A percentile compares a stretch with the other conserved stretches of the same genome.
Conservation (phyloP, 2,113 vertebrate species). For the Collichthys lucidus region DNA sequence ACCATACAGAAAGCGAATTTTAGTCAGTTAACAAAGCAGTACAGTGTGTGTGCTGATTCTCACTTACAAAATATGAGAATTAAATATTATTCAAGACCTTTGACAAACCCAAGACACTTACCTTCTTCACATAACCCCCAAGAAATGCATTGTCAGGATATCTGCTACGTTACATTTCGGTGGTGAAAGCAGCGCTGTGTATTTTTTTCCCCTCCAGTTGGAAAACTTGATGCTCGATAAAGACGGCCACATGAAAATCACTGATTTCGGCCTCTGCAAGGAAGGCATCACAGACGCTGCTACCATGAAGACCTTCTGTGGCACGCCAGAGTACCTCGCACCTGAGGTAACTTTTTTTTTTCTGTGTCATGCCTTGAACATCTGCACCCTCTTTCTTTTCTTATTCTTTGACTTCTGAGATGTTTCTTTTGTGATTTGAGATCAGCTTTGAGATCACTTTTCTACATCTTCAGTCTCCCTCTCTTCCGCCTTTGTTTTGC, state of each 20-base stretch:
- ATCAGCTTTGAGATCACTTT: background rate
- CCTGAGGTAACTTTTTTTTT: conserved; percentile 88
- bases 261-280: conserved; percentile 98
- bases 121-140: background rate
- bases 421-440: background rate
- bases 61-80: background rate
- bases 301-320: conserved; percentile 99
- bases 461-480: background rate
- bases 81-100: background rate
- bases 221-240: conserved; percentile 99
- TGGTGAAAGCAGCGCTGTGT: conserved; percentile 2
- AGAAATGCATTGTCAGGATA: background rate
- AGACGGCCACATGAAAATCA: conserved; percentile 99
- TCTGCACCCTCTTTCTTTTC: background rate
- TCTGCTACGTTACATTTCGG: background rate
- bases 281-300: conserved; percentile 99
- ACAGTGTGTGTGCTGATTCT: background rate
- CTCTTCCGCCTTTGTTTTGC: background rate
- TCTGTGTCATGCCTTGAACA: background rate
- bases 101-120: background rate
- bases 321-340: conserved; percentile 96
- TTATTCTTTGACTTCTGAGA: background rate
- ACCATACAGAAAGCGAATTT: background rate
- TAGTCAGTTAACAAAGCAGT: background rate
- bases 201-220: conserved; percentile 83